Evolutionary conservation across 2,113 vertebrate genomes (phyloP).

Genomic region (Ornithorhynchus anatinus): DNA sequence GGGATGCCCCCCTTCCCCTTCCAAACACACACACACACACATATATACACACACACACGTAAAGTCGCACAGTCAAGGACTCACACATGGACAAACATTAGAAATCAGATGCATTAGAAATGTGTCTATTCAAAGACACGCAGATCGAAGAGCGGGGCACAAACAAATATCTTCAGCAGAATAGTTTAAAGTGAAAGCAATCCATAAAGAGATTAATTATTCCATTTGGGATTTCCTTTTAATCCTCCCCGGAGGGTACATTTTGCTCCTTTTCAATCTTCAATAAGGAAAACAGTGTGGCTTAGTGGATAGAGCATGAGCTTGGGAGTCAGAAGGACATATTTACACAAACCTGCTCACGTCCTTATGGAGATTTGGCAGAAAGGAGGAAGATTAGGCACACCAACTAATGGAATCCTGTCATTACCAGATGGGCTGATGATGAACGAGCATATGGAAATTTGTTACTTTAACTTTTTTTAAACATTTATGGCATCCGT

Average conservation of each 20-base stretch:
- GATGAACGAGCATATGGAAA: background rate
- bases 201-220: slow-evolving; percentile 4
- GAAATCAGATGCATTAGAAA: too few species aligned
- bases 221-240: slow-evolving; percentile 8
- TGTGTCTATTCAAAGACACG: too few species aligned
- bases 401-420: background rate
- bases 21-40: too few species aligned
- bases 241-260: background rate
- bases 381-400: background rate
- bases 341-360: background rate
- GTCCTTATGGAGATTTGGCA: background rate
- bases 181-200: slow-evolving; percentile 19
- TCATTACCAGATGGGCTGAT: background rate
- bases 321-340: background rate
- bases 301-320: background rate
- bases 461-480: too few species aligned
- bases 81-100: too few species aligned
- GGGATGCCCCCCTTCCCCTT: too few species aligned
- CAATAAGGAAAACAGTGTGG: background rate
- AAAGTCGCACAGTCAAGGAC: too few species aligned
- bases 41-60: too few species aligned
- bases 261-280: slow-evolving; percentile 7
- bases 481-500: too few species aligned
- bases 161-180: too few species aligned
- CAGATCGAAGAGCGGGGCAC: too few species aligned